Percentiles rank a stretch among this genome's conserved stretches.
Conservation (phyloP, 2,113 vertebrate genomes). For the Macaca nemestrina region DNA sequence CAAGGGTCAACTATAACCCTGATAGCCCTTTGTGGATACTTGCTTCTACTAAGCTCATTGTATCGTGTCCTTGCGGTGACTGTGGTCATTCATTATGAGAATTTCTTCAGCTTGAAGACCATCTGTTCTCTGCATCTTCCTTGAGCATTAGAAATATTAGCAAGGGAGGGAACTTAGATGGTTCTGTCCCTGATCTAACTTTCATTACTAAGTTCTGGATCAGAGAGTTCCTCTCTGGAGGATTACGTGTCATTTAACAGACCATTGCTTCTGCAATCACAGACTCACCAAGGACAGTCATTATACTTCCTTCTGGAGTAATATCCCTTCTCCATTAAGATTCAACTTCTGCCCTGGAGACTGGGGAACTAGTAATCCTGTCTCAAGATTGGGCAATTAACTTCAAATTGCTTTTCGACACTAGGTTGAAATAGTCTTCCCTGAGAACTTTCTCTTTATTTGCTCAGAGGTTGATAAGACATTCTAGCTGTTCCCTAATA, state of each 20-base stretch:
- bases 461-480: slow-evolving; percentile 51
- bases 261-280: slow-evolving; percentile 69
- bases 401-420: slow-evolving; percentile 65
- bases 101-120: not conserved
- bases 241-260: slow-evolving; percentile 65
- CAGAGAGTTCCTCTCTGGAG: slow-evolving; percentile 56
- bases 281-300: slow-evolving; percentile 48
- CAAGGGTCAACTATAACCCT: not conserved
- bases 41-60: not conserved
- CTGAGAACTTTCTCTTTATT: slow-evolving; percentile 42
- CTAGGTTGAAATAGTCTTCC: slow-evolving; percentile 6
- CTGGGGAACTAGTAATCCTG: slow-evolving; percentile 15
- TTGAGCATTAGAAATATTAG: not conserved
- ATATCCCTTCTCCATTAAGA: slow-evolving; percentile 55
- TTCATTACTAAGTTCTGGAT: slow-evolving; percentile 64
- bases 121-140: not conserved
- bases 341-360: slow-evolving; percentile 54
- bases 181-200: slow-evolving; percentile 53
- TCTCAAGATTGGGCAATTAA: slow-evolving; percentile 53
- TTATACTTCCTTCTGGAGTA: slow-evolving; percentile 63
- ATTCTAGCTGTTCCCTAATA: slow-evolving; percentile 12
- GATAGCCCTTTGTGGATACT: not conserved
- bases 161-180: not conserved
- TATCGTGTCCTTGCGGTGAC: not conserved
- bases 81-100: not conserved